These are phyloP conservation scores for Pollachius pollachius DNA, from an alignment of 2,113 vertebrate genomes.

Conservation along the genomic window DNA sequence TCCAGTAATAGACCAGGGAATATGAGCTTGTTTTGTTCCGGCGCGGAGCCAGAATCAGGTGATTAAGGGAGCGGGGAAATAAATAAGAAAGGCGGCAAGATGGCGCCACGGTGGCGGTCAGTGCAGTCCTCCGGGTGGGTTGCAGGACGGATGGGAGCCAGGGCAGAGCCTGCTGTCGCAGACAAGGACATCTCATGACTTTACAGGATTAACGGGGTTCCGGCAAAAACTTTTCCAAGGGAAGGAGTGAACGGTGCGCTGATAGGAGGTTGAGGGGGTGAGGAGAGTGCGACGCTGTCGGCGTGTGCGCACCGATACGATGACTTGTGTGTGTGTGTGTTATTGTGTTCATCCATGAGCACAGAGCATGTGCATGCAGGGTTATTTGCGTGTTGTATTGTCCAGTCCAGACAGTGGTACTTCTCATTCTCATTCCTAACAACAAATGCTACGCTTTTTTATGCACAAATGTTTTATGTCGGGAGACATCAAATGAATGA, in stretches of 20 bases:
- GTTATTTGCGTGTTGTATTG: not conserved
- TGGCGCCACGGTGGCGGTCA: conserved; percentile 74
- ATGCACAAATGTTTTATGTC: too few species aligned
- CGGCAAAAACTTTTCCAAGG: conserved; percentile 64
- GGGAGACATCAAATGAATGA: too few species aligned
- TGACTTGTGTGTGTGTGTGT: not conserved
- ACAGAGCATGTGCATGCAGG: not conserved
- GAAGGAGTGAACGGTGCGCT: conserved; percentile 51
- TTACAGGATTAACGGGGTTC: conserved; percentile 62
- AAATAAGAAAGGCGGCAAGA: conserved; percentile 70
- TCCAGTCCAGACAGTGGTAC: too few species aligned
- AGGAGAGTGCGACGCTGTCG: conserved; percentile 20
- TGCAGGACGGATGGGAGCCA: conserved; percentile 42
- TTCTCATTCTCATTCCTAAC: too few species aligned
- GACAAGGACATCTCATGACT: conserved; percentile 60
- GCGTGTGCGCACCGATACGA: conserved; percentile 7
- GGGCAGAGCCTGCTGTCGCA: conserved; percentile 55
- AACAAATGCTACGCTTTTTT: too few species aligned
- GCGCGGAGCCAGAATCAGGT: not conserved
- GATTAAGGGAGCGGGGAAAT: conserved; percentile 20
- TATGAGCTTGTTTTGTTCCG: conserved; percentile 19
- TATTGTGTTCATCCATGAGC: not conserved
- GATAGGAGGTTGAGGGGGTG: conserved; percentile 19
- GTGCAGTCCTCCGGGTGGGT: conserved; percentile 79
- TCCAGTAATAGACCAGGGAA: conserved; percentile 58